phyloP scores from a whole-genome alignment of 2,113 vertebrate species.

The Fukomys damarensis region DNA sequence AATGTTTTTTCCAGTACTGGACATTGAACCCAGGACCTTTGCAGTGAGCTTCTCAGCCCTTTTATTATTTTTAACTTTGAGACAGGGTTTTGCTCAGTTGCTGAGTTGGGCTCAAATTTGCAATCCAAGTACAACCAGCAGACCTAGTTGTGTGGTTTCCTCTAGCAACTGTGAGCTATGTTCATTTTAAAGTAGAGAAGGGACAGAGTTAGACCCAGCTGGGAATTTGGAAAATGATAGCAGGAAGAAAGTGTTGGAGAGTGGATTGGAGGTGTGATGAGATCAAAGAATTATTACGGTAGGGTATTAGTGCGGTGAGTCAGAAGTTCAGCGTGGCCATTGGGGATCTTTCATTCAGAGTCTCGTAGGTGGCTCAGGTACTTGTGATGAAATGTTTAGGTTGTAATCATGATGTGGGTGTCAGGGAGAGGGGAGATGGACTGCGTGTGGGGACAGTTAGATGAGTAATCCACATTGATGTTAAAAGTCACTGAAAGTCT shows the following conservation, averaged over 20 bases:
- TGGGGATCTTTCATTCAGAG: constrained; percentile 19
- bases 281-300: background rate
- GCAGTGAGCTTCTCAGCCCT: background rate
- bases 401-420: background rate
- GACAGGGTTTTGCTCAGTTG: background rate
- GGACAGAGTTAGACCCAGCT: background rate
- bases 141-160: background rate
- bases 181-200: constrained; percentile 4
- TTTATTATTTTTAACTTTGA: background rate
- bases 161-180: background rate
- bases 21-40: background rate
- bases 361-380: background rate
- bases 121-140: background rate
- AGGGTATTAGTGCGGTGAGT: background rate
- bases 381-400: background rate
- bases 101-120: background rate
- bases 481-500: background rate
- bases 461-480: background rate
- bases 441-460: background rate
- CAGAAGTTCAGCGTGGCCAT: background rate
- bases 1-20: background rate
- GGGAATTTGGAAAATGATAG: constrained; percentile 37
- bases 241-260: background rate
- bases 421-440: background rate
- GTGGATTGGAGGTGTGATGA: background rate